Evolutionary conservation across 1,140 invertebrate species (phyloP), one percentile per base, ranked within the genome.

Genomic region (Sycophila sp.): DNA sequence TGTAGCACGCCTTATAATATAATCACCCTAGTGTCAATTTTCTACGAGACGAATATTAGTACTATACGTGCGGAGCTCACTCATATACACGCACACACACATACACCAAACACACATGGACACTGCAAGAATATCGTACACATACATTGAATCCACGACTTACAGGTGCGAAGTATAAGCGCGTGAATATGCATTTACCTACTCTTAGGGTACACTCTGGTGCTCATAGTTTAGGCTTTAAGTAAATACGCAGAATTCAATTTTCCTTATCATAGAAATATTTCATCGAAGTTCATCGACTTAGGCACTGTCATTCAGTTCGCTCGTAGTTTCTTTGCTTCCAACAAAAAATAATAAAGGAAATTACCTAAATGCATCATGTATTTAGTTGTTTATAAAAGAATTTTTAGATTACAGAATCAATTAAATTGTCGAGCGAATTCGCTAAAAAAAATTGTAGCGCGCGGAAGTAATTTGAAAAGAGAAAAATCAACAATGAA

Each of bases 1-100:
- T 76, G 75, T 83, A 82, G 80, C 64, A 77, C 75, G 80, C 81
- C 81, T 84, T 84, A 79, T 80, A 81, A 78, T 79, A 77, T 80
- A 78, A 82, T 82, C 78, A 85, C 80, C 82, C 79, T 84, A 84
- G 80, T 76, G 81, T 85, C 82, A 85, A 85, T 84, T 85, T 85
- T 84, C 80, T 85, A 85, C 81, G 75, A 82, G 76, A 78, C 45
- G 69, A 71, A 62, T 15, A 22, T 34, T 24, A 51, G 30, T 28
- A 51, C 45, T 42, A 28, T 75, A 73, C 58, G 73, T 72, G 74
- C 73, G 71, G 72, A 73, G 69, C 73, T n/a, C 73, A 72, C 76
- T 71, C 53, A 73, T 76, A 75, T 72, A 70, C 71, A 72, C 62
- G 66, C 40, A 70, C 55, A 59, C 32, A 69, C 22, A 56, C 8